phyloP scores from a whole-genome alignment of 2,888 invertebrate genomes.

The Mesorhabditis spiculigera region DNA sequence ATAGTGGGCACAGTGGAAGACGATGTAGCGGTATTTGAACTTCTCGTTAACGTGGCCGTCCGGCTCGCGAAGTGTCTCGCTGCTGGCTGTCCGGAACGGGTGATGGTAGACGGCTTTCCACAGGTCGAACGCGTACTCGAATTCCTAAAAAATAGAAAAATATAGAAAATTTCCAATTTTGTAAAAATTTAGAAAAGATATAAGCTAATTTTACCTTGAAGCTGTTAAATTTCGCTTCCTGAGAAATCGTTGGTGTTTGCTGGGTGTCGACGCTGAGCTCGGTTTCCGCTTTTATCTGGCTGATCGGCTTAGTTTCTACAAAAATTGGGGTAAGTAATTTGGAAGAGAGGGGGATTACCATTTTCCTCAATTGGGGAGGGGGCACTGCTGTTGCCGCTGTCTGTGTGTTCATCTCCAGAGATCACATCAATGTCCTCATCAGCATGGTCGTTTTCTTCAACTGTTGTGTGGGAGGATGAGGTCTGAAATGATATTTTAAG shows the following conservation, averaged over 20 bases:
- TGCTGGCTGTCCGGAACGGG: conserved; percentile 53
- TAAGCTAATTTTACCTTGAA: not conserved
- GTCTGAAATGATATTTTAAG: not conserved
- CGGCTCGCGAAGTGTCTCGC: conserved; percentile 40
- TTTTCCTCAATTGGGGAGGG: not conserved
- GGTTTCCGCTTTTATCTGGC: not conserved
- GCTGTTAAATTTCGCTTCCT: conserved; percentile 1
- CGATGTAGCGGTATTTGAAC: conserved; percentile 54
- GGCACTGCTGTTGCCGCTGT: conserved; percentile 3
- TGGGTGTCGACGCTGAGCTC: not conserved
- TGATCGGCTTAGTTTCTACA: too few species aligned
- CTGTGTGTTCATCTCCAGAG: not conserved
- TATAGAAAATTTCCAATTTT: not conserved
- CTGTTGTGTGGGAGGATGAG: not conserved
- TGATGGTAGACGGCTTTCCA: conserved; percentile 46
- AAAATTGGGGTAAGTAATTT: too few species aligned
- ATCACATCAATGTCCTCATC: not conserved
- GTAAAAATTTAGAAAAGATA: not conserved
- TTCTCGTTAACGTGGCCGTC: conserved; percentile 25
- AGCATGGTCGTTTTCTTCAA: not conserved
- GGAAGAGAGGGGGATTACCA: not conserved
- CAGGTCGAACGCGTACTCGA: conserved; percentile 39
- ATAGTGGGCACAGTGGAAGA: conserved; percentile 55
- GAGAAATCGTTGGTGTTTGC: not conserved
- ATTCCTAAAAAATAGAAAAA: conserved; percentile 34